phyloP scores from a whole-genome alignment of 2,797 vertebrate species.

The Amblyopsis hoosieri region DNA sequence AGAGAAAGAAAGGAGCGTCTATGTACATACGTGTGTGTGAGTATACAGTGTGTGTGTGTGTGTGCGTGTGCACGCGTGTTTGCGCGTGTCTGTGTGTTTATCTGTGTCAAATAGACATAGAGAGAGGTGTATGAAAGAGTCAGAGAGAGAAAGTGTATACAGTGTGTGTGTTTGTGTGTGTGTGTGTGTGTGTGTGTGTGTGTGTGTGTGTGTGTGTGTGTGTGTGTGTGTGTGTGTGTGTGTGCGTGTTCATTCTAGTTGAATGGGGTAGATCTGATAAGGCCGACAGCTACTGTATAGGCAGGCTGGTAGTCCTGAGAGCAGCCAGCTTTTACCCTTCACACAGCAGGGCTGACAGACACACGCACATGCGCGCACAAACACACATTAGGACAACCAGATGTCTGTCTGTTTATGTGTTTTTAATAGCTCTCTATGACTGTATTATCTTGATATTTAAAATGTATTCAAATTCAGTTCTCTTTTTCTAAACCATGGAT shows the following conservation, averaged over 20 bases:
- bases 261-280: slow-evolving; percentile 73
- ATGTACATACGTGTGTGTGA: slow-evolving; percentile 12
- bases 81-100: slow-evolving; percentile 4
- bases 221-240: slow-evolving; percentile 35
- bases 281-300: slow-evolving; percentile 55
- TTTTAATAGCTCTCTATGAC: background rate
- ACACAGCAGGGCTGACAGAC: slow-evolving; percentile 46
- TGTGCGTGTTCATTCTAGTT: slow-evolving; percentile 64
- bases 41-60: slow-evolving; percentile 7
- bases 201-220: slow-evolving; percentile 32
- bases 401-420: slow-evolving; percentile 32
- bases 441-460: background rate
- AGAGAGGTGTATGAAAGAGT: slow-evolving; percentile 13
- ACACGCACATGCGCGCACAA: slow-evolving; percentile 29
- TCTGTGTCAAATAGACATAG: slow-evolving; percentile 17
- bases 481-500: background rate
- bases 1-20: slow-evolving; percentile 21
- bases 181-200: slow-evolving; percentile 23
- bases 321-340: slow-evolving; percentile 65
- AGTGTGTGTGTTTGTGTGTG: slow-evolving; percentile 23
- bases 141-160: slow-evolving; percentile 9
- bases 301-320: slow-evolving; percentile 74
- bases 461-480: background rate
- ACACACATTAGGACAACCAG: slow-evolving; percentile 45
- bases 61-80: background rate